A percentile compares a stretch with the other conserved stretches of the same genome.
Conservation (phyloP, 2,113 vertebrate genomes). For the Etheostoma cragini region DNA sequence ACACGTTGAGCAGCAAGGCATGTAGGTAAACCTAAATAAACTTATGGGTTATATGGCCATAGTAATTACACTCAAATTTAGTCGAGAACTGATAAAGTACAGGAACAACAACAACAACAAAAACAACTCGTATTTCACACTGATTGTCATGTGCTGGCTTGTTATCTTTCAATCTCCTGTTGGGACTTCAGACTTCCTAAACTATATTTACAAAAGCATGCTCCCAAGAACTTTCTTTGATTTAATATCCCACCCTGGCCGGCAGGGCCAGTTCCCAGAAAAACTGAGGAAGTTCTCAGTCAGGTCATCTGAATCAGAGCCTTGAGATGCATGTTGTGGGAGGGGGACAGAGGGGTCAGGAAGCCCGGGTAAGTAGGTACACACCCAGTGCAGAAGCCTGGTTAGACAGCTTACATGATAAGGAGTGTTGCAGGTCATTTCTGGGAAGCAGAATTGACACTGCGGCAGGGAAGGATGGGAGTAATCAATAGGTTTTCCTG, state of each 20-base stretch:
- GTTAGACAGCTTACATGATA: slow-evolving; percentile 34
- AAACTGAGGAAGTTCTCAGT: slow-evolving; percentile 65
- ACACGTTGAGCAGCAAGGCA: slow-evolving; percentile 36
- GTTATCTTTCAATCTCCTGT: slow-evolving; percentile 48
- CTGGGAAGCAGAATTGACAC: slow-evolving; percentile 63
- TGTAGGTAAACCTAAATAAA: slow-evolving; percentile 41
- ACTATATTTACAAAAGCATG: slow-evolving; percentile 40
- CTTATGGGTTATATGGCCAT: slow-evolving; percentile 23
- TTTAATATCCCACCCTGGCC: slow-evolving; percentile 40
- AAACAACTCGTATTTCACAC: slow-evolving; percentile 39
- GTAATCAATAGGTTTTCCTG: slow-evolving; percentile 66
- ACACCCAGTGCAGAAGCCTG: slow-evolving; percentile 40
- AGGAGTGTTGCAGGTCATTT: slow-evolving; percentile 57
- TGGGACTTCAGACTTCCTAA: slow-evolving; percentile 37
- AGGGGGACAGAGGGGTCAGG: slow-evolving; percentile 8
- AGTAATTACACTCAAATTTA: slow-evolving; percentile 66
- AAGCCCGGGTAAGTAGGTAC: slow-evolving; percentile 26
- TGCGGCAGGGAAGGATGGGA: slow-evolving; percentile 66
- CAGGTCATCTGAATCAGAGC: slow-evolving; percentile 58
- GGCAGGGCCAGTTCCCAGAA: slow-evolving; percentile 45
- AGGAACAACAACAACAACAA: slow-evolving; percentile 29
- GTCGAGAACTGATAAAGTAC: slow-evolving; percentile 16
- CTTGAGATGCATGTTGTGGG: background rate
- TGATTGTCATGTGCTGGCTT: slow-evolving; percentile 29
- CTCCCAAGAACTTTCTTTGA: slow-evolving; percentile 61